Percentiles rank a stretch among this genome's conserved stretches.
phyloP scores from a whole-genome alignment of 2,113 vertebrate species.

The chimpanzee (Pan troglodytes) region DNA sequence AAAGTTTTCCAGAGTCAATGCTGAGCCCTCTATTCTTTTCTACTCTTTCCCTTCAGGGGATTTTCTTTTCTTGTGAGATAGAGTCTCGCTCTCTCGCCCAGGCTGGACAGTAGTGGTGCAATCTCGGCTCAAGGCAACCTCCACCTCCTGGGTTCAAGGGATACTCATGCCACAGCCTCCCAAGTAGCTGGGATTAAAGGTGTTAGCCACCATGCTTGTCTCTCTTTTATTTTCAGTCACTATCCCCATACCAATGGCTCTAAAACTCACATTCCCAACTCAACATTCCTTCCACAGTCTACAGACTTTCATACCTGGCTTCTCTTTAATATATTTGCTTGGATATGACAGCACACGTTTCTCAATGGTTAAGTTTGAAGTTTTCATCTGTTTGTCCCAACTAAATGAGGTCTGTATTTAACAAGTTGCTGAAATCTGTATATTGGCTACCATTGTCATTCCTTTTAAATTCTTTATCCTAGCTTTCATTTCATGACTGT shows the following conservation, averaged over 20 bases:
- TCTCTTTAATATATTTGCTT: neutral
- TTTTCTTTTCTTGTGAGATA: neutral
- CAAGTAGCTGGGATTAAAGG: too few relatives aligned
- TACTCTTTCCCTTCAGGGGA: neutral
- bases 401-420: neutral
- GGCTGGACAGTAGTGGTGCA: too few relatives aligned
- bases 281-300: neutral
- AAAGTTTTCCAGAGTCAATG: neutral
- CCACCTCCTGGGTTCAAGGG: too few relatives aligned
- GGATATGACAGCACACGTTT: neutral
- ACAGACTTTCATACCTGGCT: too few relatives aligned
- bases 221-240: neutral
- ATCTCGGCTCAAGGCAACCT: too few relatives aligned
- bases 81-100: too few relatives aligned
- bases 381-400: neutral
- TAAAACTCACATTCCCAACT: neutral
- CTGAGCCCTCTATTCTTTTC: neutral
- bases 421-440: neutral
- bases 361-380: neutral
- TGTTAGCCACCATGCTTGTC: too few relatives aligned
- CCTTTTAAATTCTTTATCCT: neutral
- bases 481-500: neutral
- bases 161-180: too few relatives aligned
- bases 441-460: neutral
- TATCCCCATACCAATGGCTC: neutral